Conservation (phyloP, 1,140 invertebrate genomes). For the Calliphora vicina region DNA sequence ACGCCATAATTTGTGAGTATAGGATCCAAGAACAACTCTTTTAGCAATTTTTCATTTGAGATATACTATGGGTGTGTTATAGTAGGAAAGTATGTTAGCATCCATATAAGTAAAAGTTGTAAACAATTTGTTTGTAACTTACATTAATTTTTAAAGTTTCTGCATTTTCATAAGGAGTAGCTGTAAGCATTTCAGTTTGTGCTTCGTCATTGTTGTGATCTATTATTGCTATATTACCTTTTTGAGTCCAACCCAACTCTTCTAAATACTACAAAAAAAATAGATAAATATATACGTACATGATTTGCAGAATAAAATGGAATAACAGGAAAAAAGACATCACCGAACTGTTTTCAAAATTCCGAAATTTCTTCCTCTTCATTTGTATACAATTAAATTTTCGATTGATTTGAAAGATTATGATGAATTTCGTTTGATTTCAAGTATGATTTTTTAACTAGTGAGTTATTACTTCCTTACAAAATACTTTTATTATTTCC, state of each 20-base stretch:
- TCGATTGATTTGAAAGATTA: no score
- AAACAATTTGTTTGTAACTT: slow-evolving; percentile 26
- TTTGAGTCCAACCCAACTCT: slow-evolving; percentile 86
- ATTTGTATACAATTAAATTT: no score
- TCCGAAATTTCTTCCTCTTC: no score
- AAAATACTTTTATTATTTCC: no score
- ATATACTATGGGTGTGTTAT: slow-evolving; percentile 73
- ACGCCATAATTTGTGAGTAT: slow-evolving; percentile 88
- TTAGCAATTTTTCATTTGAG: slow-evolving; percentile 93
- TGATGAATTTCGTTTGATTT: no score
- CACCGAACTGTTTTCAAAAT: not conserved
- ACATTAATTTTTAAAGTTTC: slow-evolving; percentile 86
- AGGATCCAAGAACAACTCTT: slow-evolving; percentile 96
- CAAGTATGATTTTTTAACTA: no score
- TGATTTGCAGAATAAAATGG: not conserved
- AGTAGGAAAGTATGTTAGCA: slow-evolving; percentile 58
- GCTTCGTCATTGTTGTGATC: slow-evolving; percentile 84
- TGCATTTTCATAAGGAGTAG: slow-evolving; percentile 69
- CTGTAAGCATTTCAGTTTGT: slow-evolving; percentile 83
- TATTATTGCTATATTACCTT: slow-evolving; percentile 84
- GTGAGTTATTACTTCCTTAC: no score
- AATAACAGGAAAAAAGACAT: not conserved
- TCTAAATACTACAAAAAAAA: slow-evolving; percentile 79
- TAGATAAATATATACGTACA: not conserved
- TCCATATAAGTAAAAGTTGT: not conserved